Evolutionary conservation across 2,113 vertebrate genomes (phyloP).

Genomic region (Odocoileus hemionus): DNA sequence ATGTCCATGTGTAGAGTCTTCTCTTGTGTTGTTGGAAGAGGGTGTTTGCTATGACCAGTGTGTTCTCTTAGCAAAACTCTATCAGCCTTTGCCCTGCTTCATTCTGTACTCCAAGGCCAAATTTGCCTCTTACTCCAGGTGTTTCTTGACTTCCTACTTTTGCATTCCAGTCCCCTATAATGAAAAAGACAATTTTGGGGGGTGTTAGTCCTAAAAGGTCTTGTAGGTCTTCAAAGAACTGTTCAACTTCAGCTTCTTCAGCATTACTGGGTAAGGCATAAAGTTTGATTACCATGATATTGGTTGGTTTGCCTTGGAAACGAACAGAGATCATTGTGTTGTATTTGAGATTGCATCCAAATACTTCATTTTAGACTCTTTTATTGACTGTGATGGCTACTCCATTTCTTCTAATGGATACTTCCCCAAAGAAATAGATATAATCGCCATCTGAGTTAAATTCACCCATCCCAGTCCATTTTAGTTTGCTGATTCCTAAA

Average conservation of each 20-base stretch:
- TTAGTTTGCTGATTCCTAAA: not conserved
- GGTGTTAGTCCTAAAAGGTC: not conserved
- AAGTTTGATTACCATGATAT: rapidly evolving
- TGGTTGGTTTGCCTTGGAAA: not conserved
- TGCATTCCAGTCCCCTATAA: not conserved
- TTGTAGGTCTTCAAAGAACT: not conserved
- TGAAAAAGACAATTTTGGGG: not conserved
- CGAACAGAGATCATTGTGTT: not conserved
- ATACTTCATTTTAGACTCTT: not conserved
- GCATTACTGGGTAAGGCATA: not conserved
- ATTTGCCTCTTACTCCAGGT: not conserved
- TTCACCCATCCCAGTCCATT: not conserved
- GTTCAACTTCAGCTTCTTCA: not conserved
- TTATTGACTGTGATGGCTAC: not conserved
- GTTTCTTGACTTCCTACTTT: not conserved
- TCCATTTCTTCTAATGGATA: not conserved
- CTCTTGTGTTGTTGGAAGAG: not conserved
- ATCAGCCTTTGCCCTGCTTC: not conserved
- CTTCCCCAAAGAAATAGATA: not conserved
- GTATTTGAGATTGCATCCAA: not conserved
- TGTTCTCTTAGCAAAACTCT: not conserved
- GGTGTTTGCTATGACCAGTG: not conserved
- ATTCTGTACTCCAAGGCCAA: rapidly evolving
- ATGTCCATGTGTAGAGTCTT: not conserved
- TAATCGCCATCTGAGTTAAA: not conserved